Conservation (phyloP, 2,797 vertebrate genomes). For the Etheostoma perlongum region DNA sequence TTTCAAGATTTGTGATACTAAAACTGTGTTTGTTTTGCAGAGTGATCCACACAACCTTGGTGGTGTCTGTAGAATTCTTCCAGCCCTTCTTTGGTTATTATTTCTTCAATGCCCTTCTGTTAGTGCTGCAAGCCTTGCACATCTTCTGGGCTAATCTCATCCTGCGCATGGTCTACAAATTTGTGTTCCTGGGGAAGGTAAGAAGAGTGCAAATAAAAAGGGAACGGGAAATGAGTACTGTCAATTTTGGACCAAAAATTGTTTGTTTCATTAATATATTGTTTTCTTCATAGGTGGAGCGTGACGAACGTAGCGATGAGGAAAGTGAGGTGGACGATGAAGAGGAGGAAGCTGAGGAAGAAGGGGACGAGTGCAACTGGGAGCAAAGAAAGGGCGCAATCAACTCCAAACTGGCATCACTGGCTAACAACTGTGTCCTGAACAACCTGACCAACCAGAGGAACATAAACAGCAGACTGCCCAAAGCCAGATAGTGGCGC, state of each 20-base stretch:
- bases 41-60: conserved; percentile 89
- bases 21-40: conserved; percentile 73
- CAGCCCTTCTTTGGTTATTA: conserved; percentile 93
- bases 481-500: conserved; percentile 81
- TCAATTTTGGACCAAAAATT: background rate
- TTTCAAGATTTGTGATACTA: background rate
- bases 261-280: background rate
- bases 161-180: conserved; percentile 91
- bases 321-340: conserved; percentile 90
- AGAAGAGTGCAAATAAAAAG: conserved; percentile 21
- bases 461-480: conserved; percentile 75
- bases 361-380: conserved; percentile 69
- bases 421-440: conserved; percentile 84
- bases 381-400: conserved; percentile 67
- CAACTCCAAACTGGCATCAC: conserved; percentile 77
- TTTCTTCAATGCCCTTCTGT: conserved; percentile 90
- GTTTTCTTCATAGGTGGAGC: conserved; percentile 84
- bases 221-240: background rate
- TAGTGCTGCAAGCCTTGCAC: conserved; percentile 90
- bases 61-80: conserved; percentile 84
- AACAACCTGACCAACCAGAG: conserved; percentile 81
- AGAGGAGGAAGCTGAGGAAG: conserved; percentile 75
- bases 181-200: conserved; percentile 90
- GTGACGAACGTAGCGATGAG: conserved; percentile 92
- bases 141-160: conserved; percentile 95